Base-by-base conservation (phyloP, 1,140 invertebrate genomes). In the Temnothorax curvispinosus region DNA sequence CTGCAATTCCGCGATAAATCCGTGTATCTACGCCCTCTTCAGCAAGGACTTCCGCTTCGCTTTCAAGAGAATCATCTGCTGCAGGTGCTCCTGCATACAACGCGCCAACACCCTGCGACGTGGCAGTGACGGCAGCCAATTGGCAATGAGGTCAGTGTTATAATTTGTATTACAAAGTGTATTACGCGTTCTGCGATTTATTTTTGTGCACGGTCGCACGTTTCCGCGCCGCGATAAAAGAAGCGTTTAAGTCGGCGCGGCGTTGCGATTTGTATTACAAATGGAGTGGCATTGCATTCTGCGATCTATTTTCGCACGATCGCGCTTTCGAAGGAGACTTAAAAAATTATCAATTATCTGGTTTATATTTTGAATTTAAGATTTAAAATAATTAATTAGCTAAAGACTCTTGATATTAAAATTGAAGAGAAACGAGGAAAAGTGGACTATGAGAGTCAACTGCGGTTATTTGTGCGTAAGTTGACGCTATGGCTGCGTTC, bases 1-100 rank as follows among this genome's bases (percentile, higher is more conserved):
- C 94, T 98, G 98, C 94, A 99, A 99, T 95, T 99, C 98, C 13
- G 98, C 98, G 35, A 97, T 99, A 86, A 99, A 99, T 94, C 99
- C 99, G 1, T 97, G 98, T 91, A 98, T 98, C 88, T 99, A 99
- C 93, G 98, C 98, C 8, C 96, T 99, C 65, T 99, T 99, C 94
- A 98, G 98, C 91, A 98, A 98, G 94, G 98, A 99, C 94, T 99
- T 99, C 94, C 97, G 98, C 87, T 97, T 97, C 92, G 98, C 98
- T 18, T 99, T 99, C 96, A 98, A 98, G 94, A 97, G 97, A 90
- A 99, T 99, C 90, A 97, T 99, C 91, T 99, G 98, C 95, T 99
- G 89, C 65, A 90, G 97, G 87, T 98, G 97, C 92, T 96, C 98
- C 89, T 98, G 97, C 94, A 94, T 94, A 21, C 91, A 87, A 27